Conservation (phyloP, 2,113 vertebrate species). For the Pygoscelis antarcticus region DNA sequence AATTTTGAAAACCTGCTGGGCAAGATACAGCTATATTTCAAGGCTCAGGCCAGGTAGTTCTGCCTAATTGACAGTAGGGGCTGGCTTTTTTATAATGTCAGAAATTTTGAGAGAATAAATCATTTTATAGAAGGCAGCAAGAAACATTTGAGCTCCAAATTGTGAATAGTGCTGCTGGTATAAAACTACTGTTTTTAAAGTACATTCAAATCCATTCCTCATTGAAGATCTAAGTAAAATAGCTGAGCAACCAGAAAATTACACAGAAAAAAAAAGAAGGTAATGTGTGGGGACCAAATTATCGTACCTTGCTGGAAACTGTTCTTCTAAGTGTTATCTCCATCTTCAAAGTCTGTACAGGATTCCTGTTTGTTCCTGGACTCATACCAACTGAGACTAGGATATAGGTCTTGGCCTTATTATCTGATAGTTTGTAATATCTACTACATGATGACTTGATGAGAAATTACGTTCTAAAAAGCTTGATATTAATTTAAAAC, state of each 20-base stretch:
- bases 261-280: background rate
- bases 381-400: background rate
- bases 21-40: background rate
- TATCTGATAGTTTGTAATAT: conserved; percentile 7
- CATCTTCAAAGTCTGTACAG: background rate
- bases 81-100: background rate
- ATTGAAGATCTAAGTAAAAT: background rate
- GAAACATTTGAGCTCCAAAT: background rate
- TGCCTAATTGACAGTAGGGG: background rate
- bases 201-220: background rate
- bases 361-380: background rate
- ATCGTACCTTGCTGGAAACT: background rate
- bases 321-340: background rate
- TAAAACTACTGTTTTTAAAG: background rate
- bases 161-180: background rate
- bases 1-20: background rate
- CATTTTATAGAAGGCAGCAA: background rate
- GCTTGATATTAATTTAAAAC: conserved; percentile 39
- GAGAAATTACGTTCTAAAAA: conserved; percentile 62
- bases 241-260: background rate
- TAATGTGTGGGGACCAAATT: background rate
- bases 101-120: background rate
- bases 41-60: background rate
- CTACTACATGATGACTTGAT: conserved; percentile 27
- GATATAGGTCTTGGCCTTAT: conserved; percentile 41